phyloP scores from a whole-genome alignment of 2,797 vertebrate genomes.

The Pygocentrus nattereri region DNA sequence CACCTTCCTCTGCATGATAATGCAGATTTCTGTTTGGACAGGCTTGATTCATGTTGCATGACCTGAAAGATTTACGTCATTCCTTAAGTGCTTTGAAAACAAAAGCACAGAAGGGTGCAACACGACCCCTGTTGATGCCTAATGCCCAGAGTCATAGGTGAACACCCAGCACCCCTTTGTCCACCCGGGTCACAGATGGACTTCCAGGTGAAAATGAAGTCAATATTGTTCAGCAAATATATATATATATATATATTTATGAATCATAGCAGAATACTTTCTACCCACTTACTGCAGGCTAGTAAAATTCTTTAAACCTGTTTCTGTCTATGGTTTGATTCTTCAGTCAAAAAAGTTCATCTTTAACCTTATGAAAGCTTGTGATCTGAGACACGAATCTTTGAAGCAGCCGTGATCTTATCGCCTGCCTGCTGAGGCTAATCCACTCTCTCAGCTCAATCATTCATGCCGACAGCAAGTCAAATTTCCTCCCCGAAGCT shows the following conservation, averaged over 20 bases:
- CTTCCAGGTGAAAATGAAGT: slow-evolving; percentile 46
- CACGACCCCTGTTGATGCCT: slow-evolving; percentile 44
- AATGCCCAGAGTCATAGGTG: slow-evolving; percentile 59
- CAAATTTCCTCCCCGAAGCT: slow-evolving; percentile 42
- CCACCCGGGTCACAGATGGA: slow-evolving; percentile 54
- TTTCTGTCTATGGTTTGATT: too few relatives aligned
- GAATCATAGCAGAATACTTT: too few relatives aligned
- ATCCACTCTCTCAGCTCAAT: slow-evolving; percentile 52
- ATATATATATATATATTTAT: too few relatives aligned
- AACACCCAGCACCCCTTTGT: slow-evolving; percentile 46
- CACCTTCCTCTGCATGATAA: neutral
- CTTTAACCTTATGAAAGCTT: neutral
- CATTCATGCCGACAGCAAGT: slow-evolving; percentile 41
- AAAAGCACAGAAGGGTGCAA: slow-evolving; percentile 29
- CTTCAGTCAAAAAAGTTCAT: neutral
- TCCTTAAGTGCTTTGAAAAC: slow-evolving; percentile 13
- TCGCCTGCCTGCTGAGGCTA: slow-evolving; percentile 5
- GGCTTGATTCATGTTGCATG: slow-evolving; percentile 28
- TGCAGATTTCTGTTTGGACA: slow-evolving; percentile 6
- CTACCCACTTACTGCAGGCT: too few relatives aligned
- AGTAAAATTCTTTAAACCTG: too few relatives aligned
- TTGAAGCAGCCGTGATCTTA: slow-evolving; percentile 4
- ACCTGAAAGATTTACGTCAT: slow-evolving; percentile 27
- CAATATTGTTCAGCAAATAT: slow-evolving; percentile 33
- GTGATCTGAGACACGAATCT: neutral